Conservation (phyloP, 2,113 vertebrate genomes). For the Rhipidura dahli region DNA sequence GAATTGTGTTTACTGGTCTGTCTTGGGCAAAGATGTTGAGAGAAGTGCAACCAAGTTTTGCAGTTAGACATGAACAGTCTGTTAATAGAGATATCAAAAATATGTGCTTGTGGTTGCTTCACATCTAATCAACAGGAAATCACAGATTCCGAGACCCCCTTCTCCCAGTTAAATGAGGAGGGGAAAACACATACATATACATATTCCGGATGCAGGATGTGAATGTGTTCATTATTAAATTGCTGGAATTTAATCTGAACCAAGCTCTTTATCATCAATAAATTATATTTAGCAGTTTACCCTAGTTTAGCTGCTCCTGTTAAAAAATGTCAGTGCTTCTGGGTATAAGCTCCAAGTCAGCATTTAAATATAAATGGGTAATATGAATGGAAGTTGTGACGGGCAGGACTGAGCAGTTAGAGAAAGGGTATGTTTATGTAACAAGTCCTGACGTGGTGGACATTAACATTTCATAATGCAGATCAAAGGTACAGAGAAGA, state of each 20-base stretch:
- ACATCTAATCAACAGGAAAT: constrained; percentile 73
- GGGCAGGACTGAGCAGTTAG: constrained; percentile 37
- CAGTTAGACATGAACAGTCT: constrained; percentile 79
- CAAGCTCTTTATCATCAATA: constrained; percentile 65
- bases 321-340: constrained; percentile 67
- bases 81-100: constrained; percentile 83
- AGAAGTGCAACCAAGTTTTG: constrained; percentile 81
- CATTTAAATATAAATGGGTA: constrained; percentile 56
- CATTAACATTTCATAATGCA: constrained; percentile 77
- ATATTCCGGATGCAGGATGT: constrained; percentile 50
- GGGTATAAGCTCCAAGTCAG: constrained; percentile 58
- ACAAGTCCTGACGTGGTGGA: constrained; percentile 54
- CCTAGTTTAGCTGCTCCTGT: constrained; percentile 59
- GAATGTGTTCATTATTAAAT: constrained; percentile 68
- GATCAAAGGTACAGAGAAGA: constrained; percentile 73
- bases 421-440: constrained; percentile 67
- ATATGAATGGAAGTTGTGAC: constrained; percentile 40
- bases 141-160: constrained; percentile 56
- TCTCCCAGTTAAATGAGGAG: constrained; percentile 40
- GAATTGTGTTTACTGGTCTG: constrained; percentile 88
- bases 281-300: constrained; percentile 66
- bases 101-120: constrained; percentile 71
- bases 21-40: constrained; percentile 85
- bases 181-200: constrained; percentile 45
- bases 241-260: constrained; percentile 66